These are phyloP conservation scores for Temnothorax longispinosus DNA, from an alignment of 1,140 invertebrate species.

Conservation along the genomic window DNA sequence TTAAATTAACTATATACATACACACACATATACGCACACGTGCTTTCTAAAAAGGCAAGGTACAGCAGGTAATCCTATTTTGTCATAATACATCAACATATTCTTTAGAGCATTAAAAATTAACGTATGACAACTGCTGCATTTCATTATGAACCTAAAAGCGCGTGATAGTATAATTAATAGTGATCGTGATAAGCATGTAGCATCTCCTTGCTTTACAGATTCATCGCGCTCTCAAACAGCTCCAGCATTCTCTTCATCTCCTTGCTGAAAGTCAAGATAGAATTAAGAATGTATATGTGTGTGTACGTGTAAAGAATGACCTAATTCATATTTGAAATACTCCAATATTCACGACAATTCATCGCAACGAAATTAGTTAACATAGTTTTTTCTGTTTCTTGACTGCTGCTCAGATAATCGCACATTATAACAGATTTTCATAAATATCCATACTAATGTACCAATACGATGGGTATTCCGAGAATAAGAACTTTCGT, in stretches of 20 bases:
- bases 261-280: conserved; percentile 80
- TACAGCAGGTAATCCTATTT: not conserved
- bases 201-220: conserved; percentile 54
- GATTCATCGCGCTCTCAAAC: conserved; percentile 86
- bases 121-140: not conserved
- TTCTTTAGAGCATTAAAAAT: not conserved
- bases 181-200: not conserved
- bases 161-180: not conserved
- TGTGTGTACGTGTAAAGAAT: conserved; percentile 9
- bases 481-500: not conserved
- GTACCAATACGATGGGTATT: not conserved
- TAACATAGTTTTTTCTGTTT: not conserved
- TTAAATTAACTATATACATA: not conserved
- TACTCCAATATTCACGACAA: conserved; percentile 57
- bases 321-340: conserved; percentile 44
- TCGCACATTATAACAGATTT: not conserved
- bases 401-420: no score
- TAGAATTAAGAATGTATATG: not conserved
- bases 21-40: not conserved
- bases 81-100: not conserved
- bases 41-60: not conserved
- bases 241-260: conserved; percentile 84
- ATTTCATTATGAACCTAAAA: not conserved
- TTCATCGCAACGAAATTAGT: conserved; percentile 29
- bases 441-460: no score